Base-by-base conservation (phyloP, 2,888 invertebrate species). In the Pilophorus perplexus region DNA sequence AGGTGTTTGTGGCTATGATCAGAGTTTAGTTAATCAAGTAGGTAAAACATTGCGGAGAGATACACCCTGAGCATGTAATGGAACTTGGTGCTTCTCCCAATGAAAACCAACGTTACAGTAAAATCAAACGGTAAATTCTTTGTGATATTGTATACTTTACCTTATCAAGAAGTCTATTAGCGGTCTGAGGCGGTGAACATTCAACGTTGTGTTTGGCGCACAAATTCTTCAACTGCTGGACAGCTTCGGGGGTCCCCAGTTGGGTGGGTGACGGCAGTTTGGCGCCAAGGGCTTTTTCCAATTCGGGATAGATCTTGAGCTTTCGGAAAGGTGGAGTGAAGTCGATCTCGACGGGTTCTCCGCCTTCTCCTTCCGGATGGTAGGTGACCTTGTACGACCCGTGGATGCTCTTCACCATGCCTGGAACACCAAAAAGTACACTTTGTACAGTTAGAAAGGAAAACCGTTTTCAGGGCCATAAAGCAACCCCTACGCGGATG, bases 311-410 rank as follows among this genome's bases (percentile, higher is more conserved):
- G 95, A 99, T 97, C 18, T 88, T 84, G 2, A 99, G 82, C 71
- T 93, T 82, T 72, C 86, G 90, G 80, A 99, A 99, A 1, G 99
- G 99, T 25, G 98, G 99, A 3, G 95, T 95, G 75, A 98, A 99
- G 78, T 99, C 98, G 67, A 98, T 87, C 78, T 90, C 90, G 3
- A 88, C 81, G 71, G 84, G 86, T 73, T 88, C 87, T 55, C 89
- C 87, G 3, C 89, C 90, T 0, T 85, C 85, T 0, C 94, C 95
- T 71, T 95, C 91, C 0, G 97, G 97, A 77, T 95, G 97, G 76
- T 93, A 98, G 74, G 66, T 80, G 72, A 95, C 82, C 80, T 94
- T 94, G 76, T 95, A 93, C 10, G 87, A 84, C 3, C 96, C 96
- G 76, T 90, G 89, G 74, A 99, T 90, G 72, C 85, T 84, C 76